Conservation (phyloP, 2,113 vertebrate species). For the Aptenodytes patagonicus region DNA sequence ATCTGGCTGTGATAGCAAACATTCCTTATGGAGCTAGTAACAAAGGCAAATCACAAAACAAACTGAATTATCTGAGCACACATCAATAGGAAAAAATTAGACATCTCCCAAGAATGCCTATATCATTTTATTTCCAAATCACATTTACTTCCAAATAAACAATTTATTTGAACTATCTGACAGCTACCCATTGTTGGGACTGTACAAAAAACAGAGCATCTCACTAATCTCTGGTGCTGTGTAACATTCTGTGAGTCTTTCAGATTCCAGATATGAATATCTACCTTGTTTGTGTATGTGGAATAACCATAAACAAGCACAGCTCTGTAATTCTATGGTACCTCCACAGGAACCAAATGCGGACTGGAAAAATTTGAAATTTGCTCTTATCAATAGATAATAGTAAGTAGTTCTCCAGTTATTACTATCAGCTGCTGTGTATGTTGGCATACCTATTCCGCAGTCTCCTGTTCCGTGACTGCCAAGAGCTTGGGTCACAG, state of each 20-base stretch:
- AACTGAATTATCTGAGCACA: not conserved
- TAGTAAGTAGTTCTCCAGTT: not conserved
- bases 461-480: not conserved
- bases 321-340: not conserved
- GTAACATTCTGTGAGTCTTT: not conserved
- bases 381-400: not conserved
- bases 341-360: not conserved
- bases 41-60: not conserved
- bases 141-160: not conserved
- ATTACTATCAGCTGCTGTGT: not conserved
- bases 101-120: not conserved
- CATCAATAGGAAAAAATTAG: not conserved
- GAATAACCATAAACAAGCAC: not conserved
- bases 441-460: not conserved
- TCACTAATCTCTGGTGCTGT: not conserved
- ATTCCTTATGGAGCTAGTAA: not conserved
- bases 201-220: not conserved
- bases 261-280: not conserved
- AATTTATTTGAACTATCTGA: not conserved
- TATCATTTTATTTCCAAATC: not conserved
- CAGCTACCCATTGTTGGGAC: not conserved
- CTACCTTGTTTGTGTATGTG: not conserved
- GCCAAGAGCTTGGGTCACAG: not conserved
- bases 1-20: not conserved
- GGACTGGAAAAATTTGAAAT: not conserved